Evolutionary conservation across 2,888 invertebrate species (phyloP), one percentile per base, ranked within the genome.

Genomic region (Scaptomyza polygonia): DNA sequence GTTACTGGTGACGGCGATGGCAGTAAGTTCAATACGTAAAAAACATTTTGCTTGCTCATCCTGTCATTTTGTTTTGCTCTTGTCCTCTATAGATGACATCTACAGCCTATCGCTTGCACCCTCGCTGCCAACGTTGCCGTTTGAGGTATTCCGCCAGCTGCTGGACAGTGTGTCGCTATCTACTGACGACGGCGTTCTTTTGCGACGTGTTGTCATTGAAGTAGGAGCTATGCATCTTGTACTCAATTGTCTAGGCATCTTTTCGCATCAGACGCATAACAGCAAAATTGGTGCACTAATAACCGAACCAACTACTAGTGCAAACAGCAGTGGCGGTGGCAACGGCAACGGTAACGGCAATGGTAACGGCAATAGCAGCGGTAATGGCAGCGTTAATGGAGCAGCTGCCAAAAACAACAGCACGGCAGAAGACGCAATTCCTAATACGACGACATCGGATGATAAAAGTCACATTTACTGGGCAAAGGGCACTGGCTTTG

Each of bases 401-500:
- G 53, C 59, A 25, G 32, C 61, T 7, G 30, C 30, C n/a, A 81
- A 81, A 29, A 42, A 14, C n/a, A 81, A 18, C 14, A 78, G 51
- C 14, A 44, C 55, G 8, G 45, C 63, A 18, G 80, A 81, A 7
- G 93, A 92, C 5, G 75, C 86, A 0, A 64, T 88, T 2, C 59
- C 88, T n/a, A 84, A 49, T 55, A 52, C 68, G 18, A 49, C 71
- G 67, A 93, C 93, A 73, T 93, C 93, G 27, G 94, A 96, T 82
- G 95, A 96, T 77, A 95, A 95, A 88, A 94, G 94, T 36, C 96
- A 96, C 88, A 92, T 96, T 75, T 97, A 98, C 92, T 98, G 98
- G 98, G 98, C 98, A 0, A 98, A 98, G 91, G 98, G 98, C 43
- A 98, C 98, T 3, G 98, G 98, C 1, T 98, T 98, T 92, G 98